Conservation (phyloP, 2,888 invertebrate species). For the Lycocerus yunnanus region DNA sequence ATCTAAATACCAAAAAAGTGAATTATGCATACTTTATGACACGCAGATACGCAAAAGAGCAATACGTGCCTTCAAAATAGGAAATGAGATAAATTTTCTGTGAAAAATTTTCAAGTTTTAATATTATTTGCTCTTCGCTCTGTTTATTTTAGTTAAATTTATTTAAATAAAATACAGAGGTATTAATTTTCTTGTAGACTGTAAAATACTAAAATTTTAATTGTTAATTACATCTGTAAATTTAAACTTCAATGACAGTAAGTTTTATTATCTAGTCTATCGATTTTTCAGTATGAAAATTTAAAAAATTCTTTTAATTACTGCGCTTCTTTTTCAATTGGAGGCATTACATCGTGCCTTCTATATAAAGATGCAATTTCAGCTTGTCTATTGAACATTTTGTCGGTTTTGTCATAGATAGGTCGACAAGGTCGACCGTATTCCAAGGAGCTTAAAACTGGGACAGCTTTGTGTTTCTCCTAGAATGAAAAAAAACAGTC, state of each 20-base stretch:
- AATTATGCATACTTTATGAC: not conserved
- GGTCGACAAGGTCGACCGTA: slow-evolving; percentile 49
- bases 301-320: not conserved
- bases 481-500: slow-evolving; percentile 33
- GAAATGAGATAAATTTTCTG: not conserved
- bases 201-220: not conserved
- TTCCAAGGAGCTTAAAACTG: slow-evolving; percentile 48
- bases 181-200: not conserved
- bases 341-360: slow-evolving; percentile 41
- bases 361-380: slow-evolving; percentile 47
- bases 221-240: not conserved
- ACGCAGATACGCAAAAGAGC: not conserved
- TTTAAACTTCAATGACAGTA: not conserved
- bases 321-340: slow-evolving; percentile 33
- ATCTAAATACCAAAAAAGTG: not conserved
- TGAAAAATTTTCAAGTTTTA: not conserved
- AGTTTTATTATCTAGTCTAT: not conserved
- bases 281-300: not conserved
- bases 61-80: not conserved
- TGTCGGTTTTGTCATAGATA: slow-evolving; percentile 43
- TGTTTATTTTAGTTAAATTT: not conserved
- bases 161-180: not conserved
- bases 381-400: slow-evolving; percentile 39
- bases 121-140: not conserved
- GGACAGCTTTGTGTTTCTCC: slow-evolving; percentile 52